Conservation (phyloP, 1,140 invertebrate species). For the Formica exsecta region DNA sequence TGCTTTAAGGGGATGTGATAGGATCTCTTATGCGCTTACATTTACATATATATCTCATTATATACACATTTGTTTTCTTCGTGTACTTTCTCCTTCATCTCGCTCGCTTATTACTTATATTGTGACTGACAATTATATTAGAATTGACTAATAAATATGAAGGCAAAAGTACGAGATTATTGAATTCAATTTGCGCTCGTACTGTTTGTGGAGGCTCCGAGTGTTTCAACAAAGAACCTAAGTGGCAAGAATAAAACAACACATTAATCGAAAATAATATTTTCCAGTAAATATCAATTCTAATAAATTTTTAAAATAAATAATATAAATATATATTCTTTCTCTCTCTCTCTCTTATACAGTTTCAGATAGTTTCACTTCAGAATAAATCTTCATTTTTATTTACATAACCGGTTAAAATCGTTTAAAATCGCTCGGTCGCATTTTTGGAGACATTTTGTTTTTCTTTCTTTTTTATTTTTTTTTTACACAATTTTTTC, state of each 20-base stretch:
- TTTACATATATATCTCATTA: slow-evolving; percentile 45
- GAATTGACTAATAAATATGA: slow-evolving; percentile 77
- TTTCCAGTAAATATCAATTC: neutral
- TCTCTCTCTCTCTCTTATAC: neutral
- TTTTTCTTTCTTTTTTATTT: neutral
- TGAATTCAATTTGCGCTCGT: slow-evolving; percentile 3
- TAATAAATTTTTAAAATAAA: slow-evolving; percentile 33
- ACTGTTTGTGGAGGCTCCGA: neutral
- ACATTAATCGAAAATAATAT: slow-evolving; percentile 5
- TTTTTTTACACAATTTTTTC: neutral
- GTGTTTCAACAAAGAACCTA: neutral
- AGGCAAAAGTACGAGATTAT: slow-evolving; percentile 63
- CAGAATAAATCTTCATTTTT: neutral
- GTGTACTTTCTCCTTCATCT: slow-evolving; percentile 54
- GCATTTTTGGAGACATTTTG: neutral
- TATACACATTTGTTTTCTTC: slow-evolving; percentile 36
- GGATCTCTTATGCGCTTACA: slow-evolving; percentile 30
- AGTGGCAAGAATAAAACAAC: neutral
- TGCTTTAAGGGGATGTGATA: slow-evolving; percentile 52
- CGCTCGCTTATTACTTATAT: slow-evolving; percentile 43
- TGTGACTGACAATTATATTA: slow-evolving; percentile 69
- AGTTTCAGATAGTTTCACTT: neutral
- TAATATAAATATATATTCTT: slow-evolving; percentile 12
- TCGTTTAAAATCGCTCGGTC: neutral
- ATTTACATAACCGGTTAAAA: slow-evolving; percentile 10